Conservation (phyloP, 2,113 vertebrate genomes). For the Callaeas wilsoni region DNA sequence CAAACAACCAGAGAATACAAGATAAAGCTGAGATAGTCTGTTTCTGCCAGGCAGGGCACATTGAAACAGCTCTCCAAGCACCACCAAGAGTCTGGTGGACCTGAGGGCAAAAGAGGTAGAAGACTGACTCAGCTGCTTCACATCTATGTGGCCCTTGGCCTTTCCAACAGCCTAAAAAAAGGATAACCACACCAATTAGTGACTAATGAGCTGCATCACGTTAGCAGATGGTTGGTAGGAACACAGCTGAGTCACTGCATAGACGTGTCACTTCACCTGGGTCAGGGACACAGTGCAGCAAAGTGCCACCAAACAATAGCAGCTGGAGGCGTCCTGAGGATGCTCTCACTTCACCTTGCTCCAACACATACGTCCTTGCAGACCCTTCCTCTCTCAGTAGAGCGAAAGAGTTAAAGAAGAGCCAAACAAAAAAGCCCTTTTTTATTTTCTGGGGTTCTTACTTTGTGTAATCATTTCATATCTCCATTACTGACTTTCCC, state of each 20-base stretch:
- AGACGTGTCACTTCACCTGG: neutral
- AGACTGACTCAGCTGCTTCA: neutral
- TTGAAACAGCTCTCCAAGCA: neutral
- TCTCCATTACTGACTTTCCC: neutral
- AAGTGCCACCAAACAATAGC: neutral
- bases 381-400: neutral
- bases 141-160: neutral
- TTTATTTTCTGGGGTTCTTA: neutral
- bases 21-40: neutral
- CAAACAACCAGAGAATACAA: neutral
- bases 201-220: slow-evolving; percentile 24
- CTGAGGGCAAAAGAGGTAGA: neutral
- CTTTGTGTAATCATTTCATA: rapidly evolving
- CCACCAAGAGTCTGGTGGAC: neutral
- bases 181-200: neutral
- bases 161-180: neutral
- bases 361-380: neutral
- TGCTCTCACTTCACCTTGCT: neutral
- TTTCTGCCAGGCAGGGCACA: neutral
- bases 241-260: neutral
- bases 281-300: neutral
- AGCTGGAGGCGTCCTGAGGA: neutral
- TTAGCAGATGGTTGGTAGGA: neutral
- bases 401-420: neutral
- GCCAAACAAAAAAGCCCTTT: neutral